Evolutionary conservation across 1,140 invertebrate genomes (phyloP), one percentile per base, ranked within the genome.

Genomic region (Carcinoscorpius rotundicauda): DNA sequence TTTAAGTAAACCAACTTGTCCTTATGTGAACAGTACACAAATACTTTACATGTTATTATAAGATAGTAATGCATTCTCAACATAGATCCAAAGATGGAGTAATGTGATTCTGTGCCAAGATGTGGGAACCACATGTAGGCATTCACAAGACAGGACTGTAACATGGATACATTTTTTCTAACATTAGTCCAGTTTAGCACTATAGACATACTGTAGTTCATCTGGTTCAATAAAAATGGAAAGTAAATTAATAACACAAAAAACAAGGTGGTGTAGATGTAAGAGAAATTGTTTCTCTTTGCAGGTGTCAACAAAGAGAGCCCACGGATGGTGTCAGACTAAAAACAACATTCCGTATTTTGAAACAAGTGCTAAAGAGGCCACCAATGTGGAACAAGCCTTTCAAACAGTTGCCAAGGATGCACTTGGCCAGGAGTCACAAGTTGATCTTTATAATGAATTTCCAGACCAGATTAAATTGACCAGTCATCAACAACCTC

Each of bases 291-390:
- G 29, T 29, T 29, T 29, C 29, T 29, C 29, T 29, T 29, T 61
- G 49, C 72, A 88, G 84, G 88, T 96, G 49, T 93, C 91, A 49
- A 85, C 86, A 51, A 97, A 97, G 77, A 82, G 93, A 75, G 95
- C 94, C 52, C 92, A 97, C 77, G 91, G 95, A 72, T 99, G 97
- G 97, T 98, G 96, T 82, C 89, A 95, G 77, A 88, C 84, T 70
- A 98, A 98, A 81, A 97, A 97, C 77, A 92, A 94, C 79, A 97
- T 98, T 75, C 95, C 95, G 55, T 98, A 97, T 77, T 99, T 97
- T 80, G 95, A 98, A 81, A 98, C 95, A 52, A 95, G 91, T 80
- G 96, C 96, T 71, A 98, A 98, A 81, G 95, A 98, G 77, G 93
- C 91, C 61, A 87, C 97, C 64, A 98, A 98, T 76, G 94, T 99